Conservation (phyloP, 2,113 vertebrate species). For the Phylloscopus trochilus region DNA sequence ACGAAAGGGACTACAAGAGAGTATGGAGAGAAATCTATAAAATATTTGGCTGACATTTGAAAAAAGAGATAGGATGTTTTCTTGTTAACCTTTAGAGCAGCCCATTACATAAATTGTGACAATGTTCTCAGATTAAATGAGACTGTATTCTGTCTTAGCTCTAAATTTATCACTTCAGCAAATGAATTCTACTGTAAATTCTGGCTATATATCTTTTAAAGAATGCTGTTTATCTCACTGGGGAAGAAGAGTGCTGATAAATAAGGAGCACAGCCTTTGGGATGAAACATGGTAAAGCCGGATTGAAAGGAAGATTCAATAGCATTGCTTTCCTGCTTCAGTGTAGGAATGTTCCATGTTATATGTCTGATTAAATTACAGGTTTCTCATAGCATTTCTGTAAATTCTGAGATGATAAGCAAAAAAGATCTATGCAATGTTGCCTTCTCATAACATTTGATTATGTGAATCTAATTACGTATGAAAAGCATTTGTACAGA, state of each 20-base stretch:
- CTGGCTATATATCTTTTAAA: conserved; percentile 51
- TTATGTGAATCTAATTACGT: neutral
- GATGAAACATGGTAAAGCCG: neutral
- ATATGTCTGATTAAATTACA: neutral
- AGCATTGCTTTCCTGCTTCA: neutral
- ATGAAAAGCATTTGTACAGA: neutral
- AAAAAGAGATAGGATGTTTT: conserved; percentile 67
- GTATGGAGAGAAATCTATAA: conserved; percentile 53
- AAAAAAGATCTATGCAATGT: neutral
- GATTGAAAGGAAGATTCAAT: neutral
- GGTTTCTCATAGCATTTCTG: neutral
- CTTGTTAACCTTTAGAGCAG: conserved; percentile 60
- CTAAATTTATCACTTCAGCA: conserved; percentile 56
- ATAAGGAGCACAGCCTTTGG: conserved; percentile 38
- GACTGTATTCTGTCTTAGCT: conserved; percentile 35
- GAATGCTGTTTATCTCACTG: conserved; percentile 62
- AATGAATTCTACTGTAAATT: conserved; percentile 64
- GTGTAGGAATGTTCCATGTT: neutral
- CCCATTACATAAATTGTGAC: conserved; percentile 57
- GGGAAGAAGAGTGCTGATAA: conserved; percentile 45
- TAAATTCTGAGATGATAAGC: neutral
- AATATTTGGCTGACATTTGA: conserved; percentile 66
- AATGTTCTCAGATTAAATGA: conserved; percentile 48
- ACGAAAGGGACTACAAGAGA: conserved; percentile 40
- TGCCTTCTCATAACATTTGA: neutral